Conservation (phyloP, 2,888 invertebrate species). For the Bellardia pandia region DNA sequence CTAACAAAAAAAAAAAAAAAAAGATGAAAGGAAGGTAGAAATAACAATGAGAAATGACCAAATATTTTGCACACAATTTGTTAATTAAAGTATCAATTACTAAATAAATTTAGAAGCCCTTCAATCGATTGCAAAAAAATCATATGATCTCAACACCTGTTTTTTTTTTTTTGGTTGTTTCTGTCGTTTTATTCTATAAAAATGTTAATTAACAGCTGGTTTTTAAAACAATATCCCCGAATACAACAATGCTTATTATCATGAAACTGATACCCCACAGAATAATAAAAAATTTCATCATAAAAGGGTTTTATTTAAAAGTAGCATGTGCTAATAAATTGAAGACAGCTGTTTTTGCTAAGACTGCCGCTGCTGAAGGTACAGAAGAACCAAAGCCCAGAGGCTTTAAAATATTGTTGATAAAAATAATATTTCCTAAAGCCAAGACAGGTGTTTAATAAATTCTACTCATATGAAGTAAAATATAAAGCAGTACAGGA, state of each 20-base stretch:
- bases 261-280: slow-evolving; percentile 37
- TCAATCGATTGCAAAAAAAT: slow-evolving; percentile 11
- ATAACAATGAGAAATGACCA: neutral
- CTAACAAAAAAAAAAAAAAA: neutral
- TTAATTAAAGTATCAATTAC: slow-evolving; percentile 47
- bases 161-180: neutral
- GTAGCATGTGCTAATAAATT: slow-evolving; percentile 61
- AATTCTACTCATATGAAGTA: neutral
- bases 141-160: slow-evolving; percentile 48
- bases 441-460: slow-evolving; percentile 59
- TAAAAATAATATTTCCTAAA: neutral
- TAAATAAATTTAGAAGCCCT: slow-evolving; percentile 37
- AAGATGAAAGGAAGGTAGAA: neutral
- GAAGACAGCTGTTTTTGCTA: slow-evolving; percentile 46
- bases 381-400: neutral
- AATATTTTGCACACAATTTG: slow-evolving; percentile 20
- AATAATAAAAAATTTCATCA: slow-evolving; percentile 6
- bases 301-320: neutral
- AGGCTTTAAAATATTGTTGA: slow-evolving; percentile 18
- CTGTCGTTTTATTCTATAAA: neutral
- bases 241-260: slow-evolving; percentile 10
- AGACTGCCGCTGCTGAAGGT: neutral
- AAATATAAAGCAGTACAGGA: slow-evolving; percentile 12
- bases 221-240: slow-evolving; percentile 21
- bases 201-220: slow-evolving; percentile 42